phyloP scores from a whole-genome alignment of 2,888 invertebrate genomes.

The Leptopterna dolabrata region DNA sequence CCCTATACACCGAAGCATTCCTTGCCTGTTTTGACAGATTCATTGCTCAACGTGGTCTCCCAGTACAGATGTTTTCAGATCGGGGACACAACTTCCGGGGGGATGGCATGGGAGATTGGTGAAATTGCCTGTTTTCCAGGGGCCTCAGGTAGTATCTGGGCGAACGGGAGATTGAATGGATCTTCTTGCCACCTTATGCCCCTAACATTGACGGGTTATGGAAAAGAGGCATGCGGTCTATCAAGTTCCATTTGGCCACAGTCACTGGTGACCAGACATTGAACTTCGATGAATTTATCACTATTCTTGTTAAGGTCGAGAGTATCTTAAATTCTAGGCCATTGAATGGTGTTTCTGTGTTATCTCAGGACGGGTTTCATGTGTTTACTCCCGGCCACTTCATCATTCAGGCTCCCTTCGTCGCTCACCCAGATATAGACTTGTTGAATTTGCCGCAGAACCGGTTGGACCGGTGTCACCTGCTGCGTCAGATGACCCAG shows the following conservation, averaged over 20 bases:
- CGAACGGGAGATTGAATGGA: slow-evolving; percentile 2
- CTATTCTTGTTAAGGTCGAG: slow-evolving; percentile 35
- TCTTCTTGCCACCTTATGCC: slow-evolving; percentile 60
- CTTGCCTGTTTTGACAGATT: slow-evolving; percentile 60
- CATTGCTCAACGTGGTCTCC: no score
- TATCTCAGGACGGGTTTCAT: background rate
- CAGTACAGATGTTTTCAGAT: no score
- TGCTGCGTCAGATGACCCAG: background rate
- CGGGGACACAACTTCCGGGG: no score
- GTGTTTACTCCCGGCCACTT: slow-evolving; percentile 6
- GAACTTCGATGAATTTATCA: slow-evolving; percentile 46
- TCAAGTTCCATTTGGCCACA: no score
- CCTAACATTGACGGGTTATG: slow-evolving; percentile 57
- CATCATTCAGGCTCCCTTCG: background rate
- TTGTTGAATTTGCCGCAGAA: background rate
- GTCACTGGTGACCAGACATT: no score
- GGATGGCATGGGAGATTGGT: slow-evolving; percentile 59
- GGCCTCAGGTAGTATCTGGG: background rate
- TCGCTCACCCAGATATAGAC: background rate
- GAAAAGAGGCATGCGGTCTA: no score
- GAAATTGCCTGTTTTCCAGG: slow-evolving; percentile 22
- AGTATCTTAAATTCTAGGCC: slow-evolving; percentile 40
- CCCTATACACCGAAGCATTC: background rate
- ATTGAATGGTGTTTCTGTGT: background rate
- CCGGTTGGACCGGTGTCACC: background rate